Conservation (phyloP, 1,140 invertebrate genomes). For the Agrilus planipennis region DNA sequence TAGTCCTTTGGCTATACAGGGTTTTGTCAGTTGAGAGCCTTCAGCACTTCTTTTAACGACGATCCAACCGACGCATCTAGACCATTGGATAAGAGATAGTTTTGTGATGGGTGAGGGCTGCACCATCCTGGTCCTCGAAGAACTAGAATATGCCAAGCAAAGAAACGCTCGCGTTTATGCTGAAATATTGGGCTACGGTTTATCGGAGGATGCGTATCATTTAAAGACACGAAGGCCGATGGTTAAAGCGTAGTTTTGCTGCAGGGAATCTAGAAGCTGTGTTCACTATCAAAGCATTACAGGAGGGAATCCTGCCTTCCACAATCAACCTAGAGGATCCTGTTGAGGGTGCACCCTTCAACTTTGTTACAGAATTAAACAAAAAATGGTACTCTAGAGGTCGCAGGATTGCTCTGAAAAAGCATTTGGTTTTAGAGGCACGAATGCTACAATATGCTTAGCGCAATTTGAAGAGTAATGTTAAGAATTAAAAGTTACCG, state of each 20-base stretch:
- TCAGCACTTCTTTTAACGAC: constrained; percentile 80
- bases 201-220: constrained; percentile 90
- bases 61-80: constrained; percentile 67
- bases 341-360: constrained; percentile 51
- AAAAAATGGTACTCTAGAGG: constrained; percentile 46
- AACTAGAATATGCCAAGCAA: constrained; percentile 69
- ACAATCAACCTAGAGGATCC: constrained; percentile 76
- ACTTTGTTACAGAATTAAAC: constrained; percentile 54
- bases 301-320: constrained; percentile 66
- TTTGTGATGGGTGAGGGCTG: constrained; percentile 98
- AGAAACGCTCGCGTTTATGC: constrained; percentile 77
- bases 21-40: constrained; percentile 68
- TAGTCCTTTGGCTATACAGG: constrained; percentile 76
- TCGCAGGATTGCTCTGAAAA: constrained; percentile 77
- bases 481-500: no score
- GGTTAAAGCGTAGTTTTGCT: constrained; percentile 79
- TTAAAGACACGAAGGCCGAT: constrained; percentile 80
- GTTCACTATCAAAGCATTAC: constrained; percentile 72
- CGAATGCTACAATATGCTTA: constrained; percentile 85
- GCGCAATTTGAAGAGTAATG: constrained; percentile 35
- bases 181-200: constrained; percentile 84
- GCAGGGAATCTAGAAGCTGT: constrained; percentile 87
- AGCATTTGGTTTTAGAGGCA: constrained; percentile 99
- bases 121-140: constrained; percentile 82
- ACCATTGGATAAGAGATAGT: constrained; percentile 93